Evolutionary conservation across 2,797 vertebrate species (phyloP).

Genomic region (Myiotriccus ornatus): DNA sequence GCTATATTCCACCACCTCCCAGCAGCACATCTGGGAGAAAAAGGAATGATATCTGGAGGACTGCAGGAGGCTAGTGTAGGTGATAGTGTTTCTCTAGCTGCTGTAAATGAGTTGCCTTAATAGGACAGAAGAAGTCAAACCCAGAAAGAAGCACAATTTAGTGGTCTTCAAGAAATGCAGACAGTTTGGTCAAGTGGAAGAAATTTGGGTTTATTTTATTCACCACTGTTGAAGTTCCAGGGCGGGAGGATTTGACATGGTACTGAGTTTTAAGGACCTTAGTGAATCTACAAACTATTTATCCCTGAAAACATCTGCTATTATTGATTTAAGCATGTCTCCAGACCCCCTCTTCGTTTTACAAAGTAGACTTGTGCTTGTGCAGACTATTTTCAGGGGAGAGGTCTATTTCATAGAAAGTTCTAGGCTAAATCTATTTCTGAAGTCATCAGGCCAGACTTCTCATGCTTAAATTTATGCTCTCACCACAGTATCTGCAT

Average conservation of each 20-base stretch:
- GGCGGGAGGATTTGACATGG: neutral
- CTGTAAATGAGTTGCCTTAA: neutral
- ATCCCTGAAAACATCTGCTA: neutral
- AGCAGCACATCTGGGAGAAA: neutral
- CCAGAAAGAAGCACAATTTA: neutral
- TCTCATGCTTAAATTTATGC: neutral
- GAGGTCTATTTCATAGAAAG: neutral
- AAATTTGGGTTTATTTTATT: neutral
- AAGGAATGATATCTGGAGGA: neutral
- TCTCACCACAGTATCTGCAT: neutral
- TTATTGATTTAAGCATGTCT: neutral
- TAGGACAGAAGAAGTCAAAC: neutral
- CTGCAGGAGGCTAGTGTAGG: neutral
- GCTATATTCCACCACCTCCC: neutral
- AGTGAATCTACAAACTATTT: neutral
- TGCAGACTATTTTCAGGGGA: neutral
- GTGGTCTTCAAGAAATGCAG: neutral
- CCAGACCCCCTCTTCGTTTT: neutral
- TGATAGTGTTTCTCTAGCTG: neutral
- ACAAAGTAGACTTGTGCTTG: neutral
- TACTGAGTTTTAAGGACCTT: neutral
- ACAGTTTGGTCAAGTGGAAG: neutral
- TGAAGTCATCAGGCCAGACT: neutral
- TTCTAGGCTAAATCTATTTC: neutral
- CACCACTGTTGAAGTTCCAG: neutral